Percentiles rank a stretch among this genome's conserved stretches.
phyloP scores from a whole-genome alignment of 2,797 vertebrate genomes.

The Cottoperca gobio region DNA sequence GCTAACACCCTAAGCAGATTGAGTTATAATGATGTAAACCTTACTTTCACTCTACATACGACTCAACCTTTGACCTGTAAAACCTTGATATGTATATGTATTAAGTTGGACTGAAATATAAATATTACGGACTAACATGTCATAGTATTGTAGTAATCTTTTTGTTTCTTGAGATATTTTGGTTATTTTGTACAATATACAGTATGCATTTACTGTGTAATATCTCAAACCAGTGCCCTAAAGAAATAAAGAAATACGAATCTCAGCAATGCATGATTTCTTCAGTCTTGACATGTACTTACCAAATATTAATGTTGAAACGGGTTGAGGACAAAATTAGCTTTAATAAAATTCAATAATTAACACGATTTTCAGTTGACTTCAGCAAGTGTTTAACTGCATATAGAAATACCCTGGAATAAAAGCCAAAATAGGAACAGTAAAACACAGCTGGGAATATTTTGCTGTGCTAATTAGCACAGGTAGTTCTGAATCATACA shows the following conservation, averaged over 20 bases:
- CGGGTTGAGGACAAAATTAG: background rate
- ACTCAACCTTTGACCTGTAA: constrained; percentile 27
- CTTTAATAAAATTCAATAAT: background rate
- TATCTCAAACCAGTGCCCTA: background rate
- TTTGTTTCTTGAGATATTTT: background rate
- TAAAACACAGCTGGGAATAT: constrained; percentile 37
- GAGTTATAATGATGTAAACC: background rate
- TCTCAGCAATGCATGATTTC: too few species aligned
- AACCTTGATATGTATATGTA: background rate
- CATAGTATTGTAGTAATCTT: background rate
- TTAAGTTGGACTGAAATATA: background rate
- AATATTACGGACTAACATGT: background rate
- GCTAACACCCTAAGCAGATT: constrained; percentile 27
- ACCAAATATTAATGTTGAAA: too few species aligned
- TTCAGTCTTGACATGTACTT: too few species aligned
- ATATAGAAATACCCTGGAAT: constrained; percentile 9
- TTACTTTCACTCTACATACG: background rate
- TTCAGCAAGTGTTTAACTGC: background rate
- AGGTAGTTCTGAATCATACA: constrained; percentile 31
- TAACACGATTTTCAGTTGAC: background rate
- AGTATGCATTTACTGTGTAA: background rate
- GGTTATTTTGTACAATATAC: too few species aligned
- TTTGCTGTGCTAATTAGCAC: constrained; percentile 23
- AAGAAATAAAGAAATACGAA: too few species aligned
- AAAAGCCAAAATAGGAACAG: constrained; percentile 7